Base-by-base conservation (phyloP, 2,888 invertebrate genomes). In the Mongoloraphidia duomilia region DNA sequence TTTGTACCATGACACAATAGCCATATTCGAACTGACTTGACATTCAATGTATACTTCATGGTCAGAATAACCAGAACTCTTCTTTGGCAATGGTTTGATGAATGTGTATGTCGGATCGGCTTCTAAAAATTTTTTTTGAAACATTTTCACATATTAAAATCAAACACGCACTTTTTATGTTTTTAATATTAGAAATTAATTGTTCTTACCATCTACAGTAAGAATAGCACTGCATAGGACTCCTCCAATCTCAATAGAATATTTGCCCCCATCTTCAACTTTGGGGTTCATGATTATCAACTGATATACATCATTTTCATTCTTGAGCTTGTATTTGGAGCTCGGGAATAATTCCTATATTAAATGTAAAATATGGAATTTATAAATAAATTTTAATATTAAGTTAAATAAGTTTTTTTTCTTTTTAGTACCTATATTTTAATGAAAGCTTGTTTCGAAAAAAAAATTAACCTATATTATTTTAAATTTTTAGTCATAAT, bases 181-280 rank as follows among this genome's bases (percentile, higher is more conserved):
- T 26, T 6, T 6, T 26, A 26, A 26, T 26, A 26, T 26, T 26
- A 26, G 26, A 26, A 26, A 26, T 5, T 26, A 26, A 26, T 26
- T 26, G 6, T 26, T 44, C 61, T 54, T 66, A 83, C 84, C 82
- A 63, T 96, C 95, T 17, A 98, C 96, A 69, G 87, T 91, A 49
- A 99, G 79, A 72, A 91, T 90, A 42, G 86, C 95, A 14, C 90
- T 85, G 58, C 87, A 88, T 47, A 82, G 80, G 44, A 89, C 78
- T 47, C 94, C 92, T 60, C 89, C 86, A 59, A 96, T 91, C 72
- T 97, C 94, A 60, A 95, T 84, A 0, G 89, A 90, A 64, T 95
- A 96, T 73, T 94, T 94, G 59, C 96, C 98, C 57, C 88, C 88
- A 66, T 99, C 98, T 59, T 98, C 97, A 37, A 90, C 89, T 71